Conservation (phyloP, 2,113 vertebrate species). For the Campylomormyrus tamandua region DNA sequence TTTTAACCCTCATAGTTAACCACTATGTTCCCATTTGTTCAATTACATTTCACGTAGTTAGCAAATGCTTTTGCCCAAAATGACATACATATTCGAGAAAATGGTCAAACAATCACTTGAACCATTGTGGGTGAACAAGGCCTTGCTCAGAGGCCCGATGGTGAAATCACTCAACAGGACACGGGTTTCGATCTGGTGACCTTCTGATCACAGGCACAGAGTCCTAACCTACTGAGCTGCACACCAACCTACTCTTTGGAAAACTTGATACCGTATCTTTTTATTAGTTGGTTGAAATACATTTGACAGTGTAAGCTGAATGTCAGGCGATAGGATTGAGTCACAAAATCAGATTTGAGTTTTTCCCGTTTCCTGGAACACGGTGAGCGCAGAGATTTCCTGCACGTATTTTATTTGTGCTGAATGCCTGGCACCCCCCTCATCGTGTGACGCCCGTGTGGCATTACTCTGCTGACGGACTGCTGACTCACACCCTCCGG, state of each 20-base stretch:
- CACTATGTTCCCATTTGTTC: background rate
- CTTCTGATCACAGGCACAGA: background rate
- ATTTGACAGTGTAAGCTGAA: background rate
- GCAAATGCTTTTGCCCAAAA: background rate
- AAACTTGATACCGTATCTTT: background rate
- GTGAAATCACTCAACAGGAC: background rate
- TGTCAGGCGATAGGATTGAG: background rate
- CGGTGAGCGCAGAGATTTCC: background rate
- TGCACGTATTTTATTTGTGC: background rate
- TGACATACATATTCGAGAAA: background rate
- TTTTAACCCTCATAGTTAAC: background rate
- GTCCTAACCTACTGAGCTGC: background rate
- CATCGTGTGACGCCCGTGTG: background rate
- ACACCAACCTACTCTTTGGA: background rate
- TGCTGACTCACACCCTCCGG: constrained; percentile 5
- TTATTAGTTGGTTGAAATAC: background rate
- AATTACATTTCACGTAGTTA: background rate
- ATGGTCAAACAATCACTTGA: background rate
- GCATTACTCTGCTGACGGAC: background rate
- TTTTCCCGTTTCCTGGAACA: background rate
- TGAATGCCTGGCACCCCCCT: constrained; percentile 13
- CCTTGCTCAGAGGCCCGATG: background rate
- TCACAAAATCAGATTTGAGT: background rate
- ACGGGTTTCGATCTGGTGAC: background rate
- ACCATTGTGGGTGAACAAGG: background rate